These are phyloP conservation scores for Buphagus erythrorhynchus DNA, from an alignment of 2,797 vertebrate species.

Conservation along the genomic window DNA sequence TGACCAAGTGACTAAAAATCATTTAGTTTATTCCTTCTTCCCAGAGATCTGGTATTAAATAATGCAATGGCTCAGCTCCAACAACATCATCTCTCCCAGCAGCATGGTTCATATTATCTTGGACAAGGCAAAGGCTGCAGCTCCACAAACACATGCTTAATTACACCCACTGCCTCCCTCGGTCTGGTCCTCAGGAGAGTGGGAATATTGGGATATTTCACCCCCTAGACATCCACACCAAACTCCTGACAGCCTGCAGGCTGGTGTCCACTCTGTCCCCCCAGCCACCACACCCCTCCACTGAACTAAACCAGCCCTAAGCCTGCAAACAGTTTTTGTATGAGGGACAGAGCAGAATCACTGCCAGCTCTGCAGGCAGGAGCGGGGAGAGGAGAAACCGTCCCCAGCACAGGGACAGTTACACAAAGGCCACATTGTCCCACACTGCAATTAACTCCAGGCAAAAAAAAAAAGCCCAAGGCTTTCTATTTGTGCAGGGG, in stretches of 20 bases:
- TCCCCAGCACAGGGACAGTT: not conserved
- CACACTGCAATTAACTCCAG: not conserved
- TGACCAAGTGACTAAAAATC: not conserved
- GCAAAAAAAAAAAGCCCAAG: not conserved
- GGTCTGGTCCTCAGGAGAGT: rapidly evolving
- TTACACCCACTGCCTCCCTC: rapidly evolving
- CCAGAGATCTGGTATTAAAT: not conserved
- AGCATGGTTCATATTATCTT: not conserved
- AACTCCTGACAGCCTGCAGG: not conserved
- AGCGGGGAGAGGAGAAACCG: not conserved
- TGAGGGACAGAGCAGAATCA: rapidly evolving
- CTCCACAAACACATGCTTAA: not conserved
- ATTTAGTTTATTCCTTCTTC: not conserved
- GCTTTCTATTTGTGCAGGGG: not conserved
- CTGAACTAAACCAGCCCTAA: not conserved
- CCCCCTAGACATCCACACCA: not conserved
- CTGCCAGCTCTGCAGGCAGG: not conserved
- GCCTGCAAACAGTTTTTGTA: not conserved
- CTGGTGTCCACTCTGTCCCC: not conserved
- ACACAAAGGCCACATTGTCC: constrained; percentile 55
- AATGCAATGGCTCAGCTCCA: not conserved
- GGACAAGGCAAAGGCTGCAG: not conserved
- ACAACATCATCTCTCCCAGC: not conserved
- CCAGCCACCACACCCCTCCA: not conserved
- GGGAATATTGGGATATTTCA: not conserved